Conservation (phyloP, 2,797 vertebrate species). For the Pseudotriccus pelzelni region DNA sequence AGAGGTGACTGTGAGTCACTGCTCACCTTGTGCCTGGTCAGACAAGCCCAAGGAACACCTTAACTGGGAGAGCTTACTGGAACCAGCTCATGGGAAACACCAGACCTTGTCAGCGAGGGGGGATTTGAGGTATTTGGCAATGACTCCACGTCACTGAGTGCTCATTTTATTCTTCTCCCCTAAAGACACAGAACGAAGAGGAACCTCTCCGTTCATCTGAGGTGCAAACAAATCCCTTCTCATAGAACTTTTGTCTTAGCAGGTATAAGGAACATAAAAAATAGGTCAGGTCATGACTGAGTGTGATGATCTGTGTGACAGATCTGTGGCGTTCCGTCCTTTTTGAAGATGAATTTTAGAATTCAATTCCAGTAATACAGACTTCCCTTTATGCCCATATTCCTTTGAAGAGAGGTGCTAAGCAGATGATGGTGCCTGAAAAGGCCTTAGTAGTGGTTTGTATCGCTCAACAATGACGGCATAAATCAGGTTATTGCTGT, state of each 20-base stretch:
- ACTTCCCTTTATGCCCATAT: background rate
- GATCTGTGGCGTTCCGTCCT: background rate
- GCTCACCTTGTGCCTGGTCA: background rate
- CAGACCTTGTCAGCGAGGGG: background rate
- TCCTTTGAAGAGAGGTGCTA: background rate
- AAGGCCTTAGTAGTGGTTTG: background rate
- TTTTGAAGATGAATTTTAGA: background rate
- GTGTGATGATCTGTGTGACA: background rate
- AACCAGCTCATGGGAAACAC: background rate
- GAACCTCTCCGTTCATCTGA: background rate
- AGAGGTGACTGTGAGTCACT: background rate
- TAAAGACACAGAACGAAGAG: background rate
- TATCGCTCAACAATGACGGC: background rate
- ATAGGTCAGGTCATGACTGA: background rate
- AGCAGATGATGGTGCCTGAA: background rate
- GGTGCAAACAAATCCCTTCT: background rate
- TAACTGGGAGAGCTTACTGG: background rate
- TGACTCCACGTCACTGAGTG: background rate
- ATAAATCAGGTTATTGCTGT: background rate
- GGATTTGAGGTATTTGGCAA: background rate
- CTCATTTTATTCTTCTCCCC: background rate
- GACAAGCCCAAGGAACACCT: background rate
- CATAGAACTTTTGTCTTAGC: background rate
- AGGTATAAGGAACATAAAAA: background rate
- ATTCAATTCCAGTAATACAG: background rate